Percentiles rank a stretch among this genome's conserved stretches.
phyloP scores from a whole-genome alignment of 2,113 vertebrate species.

The Channa maculata region DNA sequence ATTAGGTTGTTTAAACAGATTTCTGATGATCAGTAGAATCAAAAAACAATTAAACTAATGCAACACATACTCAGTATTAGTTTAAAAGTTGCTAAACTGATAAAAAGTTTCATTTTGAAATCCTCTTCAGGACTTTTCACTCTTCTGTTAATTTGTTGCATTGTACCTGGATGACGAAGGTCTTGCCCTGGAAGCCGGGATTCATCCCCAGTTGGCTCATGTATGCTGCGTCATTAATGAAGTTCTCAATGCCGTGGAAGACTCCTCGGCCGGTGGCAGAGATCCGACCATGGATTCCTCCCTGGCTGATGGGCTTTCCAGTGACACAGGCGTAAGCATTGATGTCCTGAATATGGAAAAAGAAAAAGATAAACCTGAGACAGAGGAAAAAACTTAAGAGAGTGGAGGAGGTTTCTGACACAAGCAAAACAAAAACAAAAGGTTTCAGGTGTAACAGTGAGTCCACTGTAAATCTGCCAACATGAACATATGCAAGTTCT shows the following conservation, averaged over 20 bases:
- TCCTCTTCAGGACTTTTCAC: too few species aligned
- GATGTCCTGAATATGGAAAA: conserved; percentile 86
- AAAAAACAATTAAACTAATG: too few species aligned
- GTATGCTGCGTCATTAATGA: conserved; percentile 96
- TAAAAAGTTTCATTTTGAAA: not conserved
- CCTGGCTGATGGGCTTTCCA: conserved; percentile 97
- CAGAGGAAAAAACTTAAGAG: too few species aligned
- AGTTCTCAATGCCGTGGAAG: conserved; percentile 98
- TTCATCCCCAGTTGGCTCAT: conserved; percentile 95
- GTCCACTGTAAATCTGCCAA: too few species aligned
- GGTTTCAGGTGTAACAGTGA: too few species aligned
- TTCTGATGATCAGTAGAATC: too few species aligned
- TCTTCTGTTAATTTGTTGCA: not conserved
- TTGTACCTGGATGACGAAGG: conserved; percentile 94
- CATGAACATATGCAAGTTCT: too few species aligned
- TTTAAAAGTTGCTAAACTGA: not conserved
- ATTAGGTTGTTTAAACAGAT: too few species aligned
- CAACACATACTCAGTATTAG: too few species aligned
- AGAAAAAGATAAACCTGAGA: not conserved
- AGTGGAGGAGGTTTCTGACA: too few species aligned
- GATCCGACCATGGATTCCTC: conserved; percentile 95
- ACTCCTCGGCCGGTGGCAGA: conserved; percentile 95
- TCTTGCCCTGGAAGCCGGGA: conserved; percentile 95
- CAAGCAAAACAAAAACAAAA: too few species aligned
- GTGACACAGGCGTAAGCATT: conserved; percentile 97